Percentiles rank a stretch among this genome's conserved stretches.
Evolutionary conservation across 2,797 vertebrate genomes (phyloP).

Genomic region (Eleutherodactylus coqui): DNA sequence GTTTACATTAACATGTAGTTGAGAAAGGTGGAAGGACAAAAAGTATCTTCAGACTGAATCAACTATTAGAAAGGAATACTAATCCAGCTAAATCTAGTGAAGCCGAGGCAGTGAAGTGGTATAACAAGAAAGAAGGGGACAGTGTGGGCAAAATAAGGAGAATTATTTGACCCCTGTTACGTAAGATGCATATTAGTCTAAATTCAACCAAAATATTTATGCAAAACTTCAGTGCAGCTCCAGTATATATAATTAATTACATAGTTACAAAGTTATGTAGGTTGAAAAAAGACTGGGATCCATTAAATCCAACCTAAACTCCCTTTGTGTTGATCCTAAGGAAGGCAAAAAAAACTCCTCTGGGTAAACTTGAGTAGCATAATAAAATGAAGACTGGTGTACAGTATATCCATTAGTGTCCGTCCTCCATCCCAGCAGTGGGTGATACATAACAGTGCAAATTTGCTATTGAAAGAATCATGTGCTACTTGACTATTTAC

Average conservation of each 20-base stretch:
- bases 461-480: not conserved
- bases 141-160: not conserved
- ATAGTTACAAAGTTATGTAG: no score
- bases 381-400: not conserved
- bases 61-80: constrained; percentile 30
- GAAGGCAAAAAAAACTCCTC: no score
- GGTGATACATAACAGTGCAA: not conserved
- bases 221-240: no score
- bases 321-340: no score
- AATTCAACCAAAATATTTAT: no score
- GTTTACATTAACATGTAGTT: constrained; percentile 42
- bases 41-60: not conserved
- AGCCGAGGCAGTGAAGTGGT: constrained; percentile 4
- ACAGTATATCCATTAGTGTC: not conserved
- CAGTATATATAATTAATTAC: not conserved
- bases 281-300: no score
- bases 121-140: not conserved
- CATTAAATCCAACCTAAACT: no score
- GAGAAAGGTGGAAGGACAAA: constrained; percentile 12
- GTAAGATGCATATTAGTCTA: not conserved
- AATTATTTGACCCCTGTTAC: not conserved
- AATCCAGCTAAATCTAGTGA: constrained; percentile 34
- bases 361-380: not conserved
- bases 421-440: not conserved
- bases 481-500: not conserved